Evolutionary conservation across 2,797 vertebrate genomes (phyloP).

Genomic region (Rachycentron canadum): DNA sequence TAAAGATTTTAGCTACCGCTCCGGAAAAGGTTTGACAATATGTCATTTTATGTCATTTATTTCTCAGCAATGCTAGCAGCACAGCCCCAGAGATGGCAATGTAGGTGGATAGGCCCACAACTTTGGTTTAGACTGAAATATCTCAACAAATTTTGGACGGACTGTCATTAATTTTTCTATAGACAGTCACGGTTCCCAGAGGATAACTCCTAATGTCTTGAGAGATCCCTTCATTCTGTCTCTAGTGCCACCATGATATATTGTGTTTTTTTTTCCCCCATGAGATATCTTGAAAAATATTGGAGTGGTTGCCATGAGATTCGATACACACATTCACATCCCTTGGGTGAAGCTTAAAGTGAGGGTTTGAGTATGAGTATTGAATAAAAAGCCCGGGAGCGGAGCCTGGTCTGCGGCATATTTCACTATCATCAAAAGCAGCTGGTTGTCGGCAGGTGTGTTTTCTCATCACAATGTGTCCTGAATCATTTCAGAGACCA

Average conservation of each 20-base stretch:
- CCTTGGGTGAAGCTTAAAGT: not conserved
- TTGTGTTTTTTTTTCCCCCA: not conserved
- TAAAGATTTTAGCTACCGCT: not conserved
- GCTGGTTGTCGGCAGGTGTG: conserved; percentile 19
- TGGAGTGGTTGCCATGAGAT: not conserved
- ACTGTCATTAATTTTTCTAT: not conserved
- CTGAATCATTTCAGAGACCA: conserved; percentile 6
- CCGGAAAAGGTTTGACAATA: not conserved
- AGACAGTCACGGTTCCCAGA: not conserved
- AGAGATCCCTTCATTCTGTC: not conserved
- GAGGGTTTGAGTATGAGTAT: not conserved
- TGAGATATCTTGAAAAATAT: not conserved
- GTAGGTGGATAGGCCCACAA: not conserved
- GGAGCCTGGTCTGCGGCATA: not conserved
- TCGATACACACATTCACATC: not conserved
- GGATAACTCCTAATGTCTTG: not conserved
- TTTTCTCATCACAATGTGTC: conserved; percentile 13
- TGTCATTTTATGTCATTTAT: too few relatives aligned
- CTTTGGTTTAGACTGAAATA: not conserved
- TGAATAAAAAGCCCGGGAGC: not conserved
- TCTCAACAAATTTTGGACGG: not conserved
- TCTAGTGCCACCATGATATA: not conserved
- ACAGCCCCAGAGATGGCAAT: not conserved
- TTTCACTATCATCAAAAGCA: conserved; percentile 8
- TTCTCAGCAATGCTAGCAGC: not conserved